A percentile compares a stretch with the other conserved stretches of the same genome.
Conservation (phyloP, 2,797 vertebrate species). For the Dendrocincla tyrannina region DNA sequence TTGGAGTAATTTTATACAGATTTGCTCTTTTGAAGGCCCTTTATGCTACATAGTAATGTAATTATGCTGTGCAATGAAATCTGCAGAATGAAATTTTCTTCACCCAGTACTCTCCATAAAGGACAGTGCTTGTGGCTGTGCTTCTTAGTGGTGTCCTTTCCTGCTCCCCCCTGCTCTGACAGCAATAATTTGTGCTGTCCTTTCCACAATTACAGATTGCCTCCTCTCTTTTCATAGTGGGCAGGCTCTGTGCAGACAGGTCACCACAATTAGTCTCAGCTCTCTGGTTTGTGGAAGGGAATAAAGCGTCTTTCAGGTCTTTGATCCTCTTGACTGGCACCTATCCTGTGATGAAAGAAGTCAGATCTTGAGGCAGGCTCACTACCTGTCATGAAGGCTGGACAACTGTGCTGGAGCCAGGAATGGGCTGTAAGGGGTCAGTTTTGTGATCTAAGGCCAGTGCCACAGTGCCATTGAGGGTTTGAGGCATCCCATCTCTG, state of each 20-base stretch:
- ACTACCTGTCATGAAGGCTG: neutral
- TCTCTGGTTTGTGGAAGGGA: neutral
- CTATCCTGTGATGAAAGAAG: neutral
- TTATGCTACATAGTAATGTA: neutral
- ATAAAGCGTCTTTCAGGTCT: neutral
- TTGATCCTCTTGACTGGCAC: neutral
- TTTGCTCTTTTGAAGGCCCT: constrained; percentile 35
- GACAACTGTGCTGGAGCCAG: neutral
- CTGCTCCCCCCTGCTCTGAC: neutral
- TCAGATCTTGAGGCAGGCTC: neutral
- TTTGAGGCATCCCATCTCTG: neutral
- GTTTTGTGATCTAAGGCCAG: neutral
- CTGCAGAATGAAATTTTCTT: neutral
- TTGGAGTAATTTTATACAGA: constrained; percentile 47
- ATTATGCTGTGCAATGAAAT: neutral
- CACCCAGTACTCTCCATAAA: neutral
- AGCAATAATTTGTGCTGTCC: neutral
- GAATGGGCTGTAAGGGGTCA: accelerated
- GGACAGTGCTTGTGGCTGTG: neutral
- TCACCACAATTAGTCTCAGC: neutral
- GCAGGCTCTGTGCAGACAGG: neutral
- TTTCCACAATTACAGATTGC: neutral
- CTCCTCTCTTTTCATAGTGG: neutral
- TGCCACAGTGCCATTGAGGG: accelerated
- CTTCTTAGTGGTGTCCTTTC: neutral